These are phyloP conservation scores for Rhagium mordax DNA, from an alignment of 2,888 invertebrate species.

Conservation along the genomic window DNA sequence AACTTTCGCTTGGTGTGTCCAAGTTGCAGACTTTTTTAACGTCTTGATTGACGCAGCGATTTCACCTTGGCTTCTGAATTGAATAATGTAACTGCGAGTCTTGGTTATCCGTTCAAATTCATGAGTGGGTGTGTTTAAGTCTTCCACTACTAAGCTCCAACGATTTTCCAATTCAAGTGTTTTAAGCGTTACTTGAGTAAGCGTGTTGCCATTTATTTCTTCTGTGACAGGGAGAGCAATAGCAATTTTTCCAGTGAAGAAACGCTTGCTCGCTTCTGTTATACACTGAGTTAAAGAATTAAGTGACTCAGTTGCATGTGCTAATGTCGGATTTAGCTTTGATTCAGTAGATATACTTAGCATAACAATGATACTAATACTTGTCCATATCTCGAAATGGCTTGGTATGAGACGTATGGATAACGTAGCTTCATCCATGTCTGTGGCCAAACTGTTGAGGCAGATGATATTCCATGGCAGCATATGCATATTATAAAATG, in stretches of 20 bases:
- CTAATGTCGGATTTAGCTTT: no score
- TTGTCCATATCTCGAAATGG: no score
- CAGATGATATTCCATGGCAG: no score
- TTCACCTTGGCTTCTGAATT: slow-evolving; percentile 31
- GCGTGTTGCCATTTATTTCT: background rate
- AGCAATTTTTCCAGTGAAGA: slow-evolving; percentile 23
- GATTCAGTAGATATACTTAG: no score
- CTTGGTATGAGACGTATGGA: no score
- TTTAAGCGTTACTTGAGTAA: slow-evolving; percentile 19
- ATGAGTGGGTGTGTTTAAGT: background rate
- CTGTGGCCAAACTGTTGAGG: no score
- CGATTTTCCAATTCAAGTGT: background rate
- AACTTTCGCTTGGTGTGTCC: slow-evolving; percentile 2
- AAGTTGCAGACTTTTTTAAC: slow-evolving; percentile 14
- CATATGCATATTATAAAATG: no score
- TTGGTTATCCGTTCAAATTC: background rate
- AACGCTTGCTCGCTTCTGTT: no score
- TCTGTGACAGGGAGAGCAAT: slow-evolving; percentile 19
- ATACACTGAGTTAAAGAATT: no score
- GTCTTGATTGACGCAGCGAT: slow-evolving; percentile 7
- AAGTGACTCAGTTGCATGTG: no score
- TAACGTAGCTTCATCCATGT: no score
- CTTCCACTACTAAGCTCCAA: slow-evolving; percentile 17
- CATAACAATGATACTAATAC: no score
- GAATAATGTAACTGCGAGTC: slow-evolving; percentile 25